Evolutionary conservation across 2,888 invertebrate genomes (phyloP).

Genomic region (Ceratothoa steindachneri): DNA sequence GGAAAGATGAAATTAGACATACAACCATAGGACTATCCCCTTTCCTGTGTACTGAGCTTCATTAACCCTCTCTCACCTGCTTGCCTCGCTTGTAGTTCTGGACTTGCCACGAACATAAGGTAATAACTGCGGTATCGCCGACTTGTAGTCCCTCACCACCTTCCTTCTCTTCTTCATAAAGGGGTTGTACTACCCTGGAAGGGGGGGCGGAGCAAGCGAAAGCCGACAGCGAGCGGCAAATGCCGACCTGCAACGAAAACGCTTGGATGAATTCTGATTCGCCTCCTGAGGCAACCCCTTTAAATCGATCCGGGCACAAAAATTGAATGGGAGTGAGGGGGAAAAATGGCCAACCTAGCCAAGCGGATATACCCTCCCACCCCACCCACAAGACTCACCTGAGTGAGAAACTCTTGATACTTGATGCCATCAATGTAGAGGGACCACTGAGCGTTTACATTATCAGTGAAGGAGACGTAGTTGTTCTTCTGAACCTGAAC

Average conservation of each 20-base stretch:
- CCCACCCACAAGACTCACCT: too few species aligned
- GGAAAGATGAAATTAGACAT: too few species aligned
- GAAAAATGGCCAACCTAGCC: too few species aligned
- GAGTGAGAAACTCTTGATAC: background rate
- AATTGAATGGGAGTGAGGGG: too few species aligned
- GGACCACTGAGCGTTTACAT: background rate
- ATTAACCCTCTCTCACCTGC: too few species aligned
- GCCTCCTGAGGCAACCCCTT: too few species aligned
- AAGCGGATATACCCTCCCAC: too few species aligned
- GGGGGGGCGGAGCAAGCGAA: background rate
- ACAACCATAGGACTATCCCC: too few species aligned
- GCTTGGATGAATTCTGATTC: too few species aligned
- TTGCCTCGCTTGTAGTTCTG: background rate
- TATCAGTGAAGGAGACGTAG: background rate
- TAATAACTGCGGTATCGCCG: background rate
- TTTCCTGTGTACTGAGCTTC: too few species aligned
- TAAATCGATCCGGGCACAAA: too few species aligned
- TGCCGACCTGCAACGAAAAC: background rate
- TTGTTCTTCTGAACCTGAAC: background rate
- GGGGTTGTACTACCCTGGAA: background rate
- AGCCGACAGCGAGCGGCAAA: background rate
- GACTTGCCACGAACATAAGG: background rate
- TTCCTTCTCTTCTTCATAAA: background rate
- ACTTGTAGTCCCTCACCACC: background rate
- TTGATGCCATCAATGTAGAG: background rate